phyloP scores from a whole-genome alignment of 1,140 invertebrate genomes.

The Anoplophora glabripennis region DNA sequence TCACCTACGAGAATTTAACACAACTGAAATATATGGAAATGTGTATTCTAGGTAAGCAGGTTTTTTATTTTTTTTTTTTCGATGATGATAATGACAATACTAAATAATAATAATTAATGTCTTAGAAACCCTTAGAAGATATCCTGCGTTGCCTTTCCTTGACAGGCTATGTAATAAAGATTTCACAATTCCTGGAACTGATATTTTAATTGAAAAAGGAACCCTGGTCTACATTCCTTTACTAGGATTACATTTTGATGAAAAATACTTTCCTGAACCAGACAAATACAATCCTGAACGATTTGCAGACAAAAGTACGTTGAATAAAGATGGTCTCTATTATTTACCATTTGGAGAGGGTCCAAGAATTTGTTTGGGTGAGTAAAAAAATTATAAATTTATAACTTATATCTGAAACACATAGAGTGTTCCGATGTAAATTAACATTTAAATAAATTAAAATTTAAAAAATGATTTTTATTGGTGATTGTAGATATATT shows the following conservation, averaged over 20 bases:
- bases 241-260: slow-evolving; percentile 48
- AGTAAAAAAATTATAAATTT: not conserved
- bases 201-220: slow-evolving; percentile 47
- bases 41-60: slow-evolving; percentile 45
- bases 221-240: slow-evolving; percentile 44
- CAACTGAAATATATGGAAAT: slow-evolving; percentile 51
- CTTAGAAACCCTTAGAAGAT: slow-evolving; percentile 43
- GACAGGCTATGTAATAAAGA: slow-evolving; percentile 35
- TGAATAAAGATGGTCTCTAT: slow-evolving; percentile 48
- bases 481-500: no score
- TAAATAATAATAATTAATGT: not conserved
- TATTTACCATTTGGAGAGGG: slow-evolving; percentile 61
- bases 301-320: slow-evolving; percentile 45
- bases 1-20: slow-evolving; percentile 47
- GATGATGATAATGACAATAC: not conserved
- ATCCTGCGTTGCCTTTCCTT: slow-evolving; percentile 46
- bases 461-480: no score
- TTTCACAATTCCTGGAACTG: slow-evolving; percentile 43
- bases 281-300: slow-evolving; percentile 57
- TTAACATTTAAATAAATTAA: no score
- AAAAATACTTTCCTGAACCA: slow-evolving; percentile 57
- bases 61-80: not conserved
- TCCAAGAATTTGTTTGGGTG: slow-evolving; percentile 58
- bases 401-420: no score
- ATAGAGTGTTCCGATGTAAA: no score